Evolutionary conservation across 2,113 vertebrate genomes (phyloP).

Genomic region (Macrotus californicus): DNA sequence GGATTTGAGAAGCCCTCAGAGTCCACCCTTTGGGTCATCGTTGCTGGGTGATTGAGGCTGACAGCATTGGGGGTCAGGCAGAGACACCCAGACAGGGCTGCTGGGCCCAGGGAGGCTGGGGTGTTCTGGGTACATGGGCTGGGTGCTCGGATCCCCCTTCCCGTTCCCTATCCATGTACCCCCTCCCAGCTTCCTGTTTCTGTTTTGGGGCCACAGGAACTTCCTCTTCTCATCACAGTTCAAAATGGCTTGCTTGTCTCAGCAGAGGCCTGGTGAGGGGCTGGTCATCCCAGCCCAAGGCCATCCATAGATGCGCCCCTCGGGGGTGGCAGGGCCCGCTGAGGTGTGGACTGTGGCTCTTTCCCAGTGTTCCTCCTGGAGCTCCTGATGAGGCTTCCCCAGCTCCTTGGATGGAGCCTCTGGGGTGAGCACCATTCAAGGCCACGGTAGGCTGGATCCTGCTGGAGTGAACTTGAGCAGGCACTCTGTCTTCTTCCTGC

Average conservation of each 20-base stretch:
- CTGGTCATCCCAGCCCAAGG: not conserved
- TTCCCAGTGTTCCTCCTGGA: not conserved
- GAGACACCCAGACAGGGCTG: not conserved
- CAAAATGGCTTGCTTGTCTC: conserved; percentile 63
- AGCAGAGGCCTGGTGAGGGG: not conserved
- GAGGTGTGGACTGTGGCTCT: not conserved
- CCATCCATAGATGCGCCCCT: not conserved
- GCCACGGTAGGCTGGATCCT: not conserved
- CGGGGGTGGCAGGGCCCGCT: accelerated
- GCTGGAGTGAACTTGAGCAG: not conserved
- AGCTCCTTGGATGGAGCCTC: not conserved
- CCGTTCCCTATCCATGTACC: conserved; percentile 66
- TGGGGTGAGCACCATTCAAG: not conserved
- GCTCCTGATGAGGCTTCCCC: too few species aligned
- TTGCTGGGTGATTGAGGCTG: not conserved
- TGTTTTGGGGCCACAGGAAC: conserved; percentile 69
- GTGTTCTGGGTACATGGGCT: conserved; percentile 6
- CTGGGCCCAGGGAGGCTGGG: not conserved
- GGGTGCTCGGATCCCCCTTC: conserved; percentile 49
- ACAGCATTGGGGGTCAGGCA: accelerated
- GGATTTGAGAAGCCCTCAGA: not conserved
- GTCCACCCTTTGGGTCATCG: accelerated
- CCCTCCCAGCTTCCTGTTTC: conserved; percentile 72
- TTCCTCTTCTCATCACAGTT: conserved; percentile 69
- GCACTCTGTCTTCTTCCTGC: not conserved